These are phyloP conservation scores for Cavia porcellus DNA, from an alignment of 2,113 vertebrate genomes.

Conservation along the genomic window DNA sequence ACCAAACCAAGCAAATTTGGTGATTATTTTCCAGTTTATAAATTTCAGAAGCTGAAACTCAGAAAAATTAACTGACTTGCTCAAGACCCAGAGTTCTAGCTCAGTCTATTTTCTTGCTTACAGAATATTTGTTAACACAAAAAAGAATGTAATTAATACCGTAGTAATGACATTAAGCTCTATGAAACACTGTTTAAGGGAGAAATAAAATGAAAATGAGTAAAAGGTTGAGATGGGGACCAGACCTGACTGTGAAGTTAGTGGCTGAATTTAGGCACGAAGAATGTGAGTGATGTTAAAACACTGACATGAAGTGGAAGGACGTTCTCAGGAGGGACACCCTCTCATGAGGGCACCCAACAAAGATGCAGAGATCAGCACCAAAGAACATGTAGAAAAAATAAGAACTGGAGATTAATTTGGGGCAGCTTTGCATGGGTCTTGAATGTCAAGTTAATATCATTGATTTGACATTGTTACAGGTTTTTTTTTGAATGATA, in stretches of 20 bases:
- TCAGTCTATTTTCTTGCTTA: not conserved
- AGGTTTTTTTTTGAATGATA: not conserved
- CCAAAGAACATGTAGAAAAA: not conserved
- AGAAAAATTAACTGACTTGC: constrained; percentile 34
- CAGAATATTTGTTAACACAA: not conserved
- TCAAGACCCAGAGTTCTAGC: not conserved
- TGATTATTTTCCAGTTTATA: constrained; percentile 35
- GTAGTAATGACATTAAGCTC: not conserved
- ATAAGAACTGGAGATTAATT: not conserved
- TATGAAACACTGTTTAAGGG: not conserved
- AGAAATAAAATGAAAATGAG: not conserved
- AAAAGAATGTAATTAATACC: not conserved
- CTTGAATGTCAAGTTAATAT: not conserved
- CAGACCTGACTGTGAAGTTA: not conserved
- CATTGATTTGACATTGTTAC: constrained; percentile 26
- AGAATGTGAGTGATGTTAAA: not conserved
- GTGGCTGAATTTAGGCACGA: not conserved
- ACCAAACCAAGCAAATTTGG: not conserved
- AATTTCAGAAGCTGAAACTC: constrained; percentile 37
- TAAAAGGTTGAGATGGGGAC: too few relatives aligned
- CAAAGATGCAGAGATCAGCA: not conserved
- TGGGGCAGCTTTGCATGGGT: not conserved
- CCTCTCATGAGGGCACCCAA: not conserved
- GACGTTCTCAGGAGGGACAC: not conserved
- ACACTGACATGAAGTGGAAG: not conserved